phyloP scores from a whole-genome alignment of 2,888 invertebrate species.

The Venusia cambrica region DNA sequence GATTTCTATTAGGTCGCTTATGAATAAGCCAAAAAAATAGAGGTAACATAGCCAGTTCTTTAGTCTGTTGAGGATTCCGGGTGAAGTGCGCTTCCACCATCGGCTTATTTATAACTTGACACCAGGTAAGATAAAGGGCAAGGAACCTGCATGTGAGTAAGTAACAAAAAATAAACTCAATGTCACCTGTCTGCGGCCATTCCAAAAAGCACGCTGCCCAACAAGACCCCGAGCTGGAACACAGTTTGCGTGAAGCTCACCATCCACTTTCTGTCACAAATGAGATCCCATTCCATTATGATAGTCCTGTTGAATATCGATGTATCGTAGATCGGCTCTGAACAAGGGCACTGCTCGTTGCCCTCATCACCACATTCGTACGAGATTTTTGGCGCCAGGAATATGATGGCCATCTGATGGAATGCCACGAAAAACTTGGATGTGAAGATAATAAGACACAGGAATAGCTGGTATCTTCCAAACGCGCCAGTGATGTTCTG shows the following conservation, averaged over 20 bases:
- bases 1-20: too few species aligned
- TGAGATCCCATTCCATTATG: conserved; percentile 87
- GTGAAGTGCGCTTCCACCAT: too few species aligned
- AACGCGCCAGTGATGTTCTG: conserved; percentile 44
- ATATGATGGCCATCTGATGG: conserved; percentile 58
- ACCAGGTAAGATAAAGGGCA: too few species aligned
- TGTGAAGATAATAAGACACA: conserved; percentile 45
- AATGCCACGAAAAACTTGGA: conserved; percentile 55
- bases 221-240: conserved; percentile 87
- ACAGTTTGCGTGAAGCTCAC: conserved; percentile 86
- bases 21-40: too few species aligned
- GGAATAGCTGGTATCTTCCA: conserved; percentile 51
- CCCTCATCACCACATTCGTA: conserved; percentile 35
- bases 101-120: too few species aligned
- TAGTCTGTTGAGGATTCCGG: too few species aligned
- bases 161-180: conserved; percentile 12
- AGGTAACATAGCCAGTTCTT: too few species aligned
- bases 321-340: conserved; percentile 80
- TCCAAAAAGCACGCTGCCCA: conserved; percentile 88
- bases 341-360: conserved; percentile 32
- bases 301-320: conserved; percentile 86
- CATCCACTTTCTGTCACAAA: conserved; percentile 84
- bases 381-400: conserved; percentile 46
- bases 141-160: too few species aligned
- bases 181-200: conserved; percentile 87